A percentile compares a stretch with the other conserved stretches of the same genome.
These are phyloP conservation scores for Selene dorsalis DNA, from an alignment of 2,797 vertebrate genomes.

Conservation along the genomic window DNA sequence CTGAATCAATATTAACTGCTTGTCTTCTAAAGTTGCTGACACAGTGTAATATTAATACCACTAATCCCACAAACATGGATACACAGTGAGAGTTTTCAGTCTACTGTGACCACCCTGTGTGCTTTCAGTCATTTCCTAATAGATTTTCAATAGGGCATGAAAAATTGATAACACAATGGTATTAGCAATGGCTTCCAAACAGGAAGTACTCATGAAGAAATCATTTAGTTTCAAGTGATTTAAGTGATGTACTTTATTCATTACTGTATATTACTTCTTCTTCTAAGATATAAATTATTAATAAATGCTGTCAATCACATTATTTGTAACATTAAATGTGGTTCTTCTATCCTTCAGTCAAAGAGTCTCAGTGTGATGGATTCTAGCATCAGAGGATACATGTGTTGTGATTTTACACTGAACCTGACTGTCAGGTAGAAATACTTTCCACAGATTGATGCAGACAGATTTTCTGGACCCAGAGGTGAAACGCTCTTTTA, in stretches of 20 bases:
- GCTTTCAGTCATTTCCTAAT: constrained; percentile 21
- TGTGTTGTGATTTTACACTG: too few species aligned
- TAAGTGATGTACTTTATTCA: constrained; percentile 8
- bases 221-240: constrained; percentile 11
- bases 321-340: background rate
- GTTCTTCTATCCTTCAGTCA: background rate
- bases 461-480: background rate
- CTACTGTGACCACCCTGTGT: constrained; percentile 32
- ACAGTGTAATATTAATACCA: constrained; percentile 14
- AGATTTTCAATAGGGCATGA: constrained; percentile 25
- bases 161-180: constrained; percentile 35
- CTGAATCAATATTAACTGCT: background rate
- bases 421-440: too few species aligned
- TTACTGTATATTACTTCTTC: background rate
- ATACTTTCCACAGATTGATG: background rate
- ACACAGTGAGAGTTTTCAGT: constrained; percentile 14
- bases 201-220: background rate
- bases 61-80: constrained; percentile 44
- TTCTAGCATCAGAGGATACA: too few species aligned
- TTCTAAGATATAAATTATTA: background rate
- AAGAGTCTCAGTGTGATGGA: background rate
- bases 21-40: constrained; percentile 7
- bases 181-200: constrained; percentile 7
- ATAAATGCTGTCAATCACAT: constrained; percentile 3
- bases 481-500: background rate